Percentiles rank a stretch among this genome's conserved stretches.
Conservation (phyloP, 1,140 invertebrate genomes). For the Choristoneura fumiferana region DNA sequence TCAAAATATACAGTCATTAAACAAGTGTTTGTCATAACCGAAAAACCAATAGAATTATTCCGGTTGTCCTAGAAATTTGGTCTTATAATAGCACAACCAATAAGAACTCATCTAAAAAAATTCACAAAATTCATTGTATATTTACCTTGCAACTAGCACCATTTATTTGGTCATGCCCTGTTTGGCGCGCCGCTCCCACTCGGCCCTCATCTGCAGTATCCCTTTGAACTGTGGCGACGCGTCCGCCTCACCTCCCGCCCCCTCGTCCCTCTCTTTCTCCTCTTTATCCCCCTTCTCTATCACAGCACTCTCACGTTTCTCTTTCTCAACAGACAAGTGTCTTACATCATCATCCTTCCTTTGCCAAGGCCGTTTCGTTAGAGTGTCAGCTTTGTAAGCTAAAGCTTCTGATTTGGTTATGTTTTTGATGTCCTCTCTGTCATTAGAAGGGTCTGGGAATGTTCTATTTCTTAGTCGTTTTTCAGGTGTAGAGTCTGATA, state of each 20-base stretch:
- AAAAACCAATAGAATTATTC: too few species aligned
- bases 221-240: conserved; percentile 81
- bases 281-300: conserved; percentile 56
- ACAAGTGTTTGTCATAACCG: too few species aligned
- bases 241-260: conserved; percentile 61
- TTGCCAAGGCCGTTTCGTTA: conserved; percentile 69
- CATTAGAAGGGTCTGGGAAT: conserved; percentile 72
- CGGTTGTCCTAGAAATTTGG: too few species aligned
- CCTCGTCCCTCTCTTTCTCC: conserved; percentile 47
- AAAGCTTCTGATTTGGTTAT: conserved; percentile 65
- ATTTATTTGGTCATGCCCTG: conserved; percentile 80
- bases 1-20: too few species aligned
- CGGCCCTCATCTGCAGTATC: conserved; percentile 85
- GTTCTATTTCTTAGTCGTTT: conserved; percentile 74
- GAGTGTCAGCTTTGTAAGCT: conserved; percentile 68
- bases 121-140: neutral
- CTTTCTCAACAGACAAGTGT: conserved; percentile 48
- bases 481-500: conserved; percentile 74
- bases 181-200: conserved; percentile 86
- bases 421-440: conserved; percentile 68
- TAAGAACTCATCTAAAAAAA: too few species aligned
- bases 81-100: too few species aligned
- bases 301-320: conserved; percentile 62
- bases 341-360: conserved; percentile 54
- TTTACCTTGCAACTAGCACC: conserved; percentile 67